Evolutionary conservation across 2,113 vertebrate species (phyloP).

Genomic region (Catharus fuscescens): DNA sequence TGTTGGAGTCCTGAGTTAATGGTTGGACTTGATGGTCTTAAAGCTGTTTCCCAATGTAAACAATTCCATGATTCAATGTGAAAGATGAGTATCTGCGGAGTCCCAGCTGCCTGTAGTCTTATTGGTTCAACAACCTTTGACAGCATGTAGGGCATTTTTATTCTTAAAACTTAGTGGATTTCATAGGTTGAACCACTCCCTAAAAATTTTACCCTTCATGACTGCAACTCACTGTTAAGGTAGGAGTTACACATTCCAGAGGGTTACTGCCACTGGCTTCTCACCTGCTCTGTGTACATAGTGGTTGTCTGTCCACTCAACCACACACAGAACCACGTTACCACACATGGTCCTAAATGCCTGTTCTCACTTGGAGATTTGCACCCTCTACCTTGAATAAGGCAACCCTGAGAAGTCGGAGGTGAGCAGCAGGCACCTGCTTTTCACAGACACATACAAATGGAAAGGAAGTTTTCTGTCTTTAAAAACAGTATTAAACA

Average conservation of each 20-base stretch:
- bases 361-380: not conserved
- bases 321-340: not conserved
- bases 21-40: not conserved
- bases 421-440: not conserved
- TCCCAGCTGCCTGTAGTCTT: not conserved
- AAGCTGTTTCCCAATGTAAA: not conserved
- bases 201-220: not conserved
- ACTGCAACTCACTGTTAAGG: not conserved
- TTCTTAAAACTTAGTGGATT: not conserved
- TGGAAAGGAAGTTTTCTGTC: not conserved
- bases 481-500: not conserved
- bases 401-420: not conserved
- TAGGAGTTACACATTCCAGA: not conserved
- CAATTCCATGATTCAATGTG: not conserved
- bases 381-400: not conserved
- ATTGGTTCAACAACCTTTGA: not conserved
- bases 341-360: no score
- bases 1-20: not conserved
- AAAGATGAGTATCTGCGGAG: not conserved
- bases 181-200: not conserved
- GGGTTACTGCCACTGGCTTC: not conserved
- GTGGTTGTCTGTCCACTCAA: not conserved
- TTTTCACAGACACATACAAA: not conserved
- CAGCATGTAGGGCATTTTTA: not conserved
- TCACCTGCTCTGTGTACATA: not conserved